Evolutionary conservation across 2,888 invertebrate species (phyloP).

Genomic region (Acanthacorydalis orientalis): DNA sequence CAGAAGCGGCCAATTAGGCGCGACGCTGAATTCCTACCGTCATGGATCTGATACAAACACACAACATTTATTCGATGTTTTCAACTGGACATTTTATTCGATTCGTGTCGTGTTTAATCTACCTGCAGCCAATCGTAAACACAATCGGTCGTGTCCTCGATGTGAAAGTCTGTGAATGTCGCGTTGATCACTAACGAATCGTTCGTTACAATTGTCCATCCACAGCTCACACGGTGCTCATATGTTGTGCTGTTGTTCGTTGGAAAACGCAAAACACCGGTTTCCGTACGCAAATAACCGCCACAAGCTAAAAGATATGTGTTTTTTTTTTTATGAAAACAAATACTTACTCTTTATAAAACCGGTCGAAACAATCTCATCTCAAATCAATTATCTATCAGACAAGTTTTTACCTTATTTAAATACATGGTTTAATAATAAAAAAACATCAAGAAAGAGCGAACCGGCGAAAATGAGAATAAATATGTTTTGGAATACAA

Average conservation of each 20-base stretch:
- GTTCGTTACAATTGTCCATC: slow-evolving; percentile 61
- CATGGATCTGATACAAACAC: slow-evolving; percentile 64
- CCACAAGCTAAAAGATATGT: slow-evolving; percentile 39
- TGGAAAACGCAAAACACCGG: slow-evolving; percentile 51
- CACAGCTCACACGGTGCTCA: slow-evolving; percentile 51
- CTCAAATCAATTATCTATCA: neutral
- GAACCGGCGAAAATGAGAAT: too few relatives aligned
- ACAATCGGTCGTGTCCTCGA: slow-evolving; percentile 52
- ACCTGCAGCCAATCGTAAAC: slow-evolving; percentile 52
- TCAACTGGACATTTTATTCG: too few relatives aligned
- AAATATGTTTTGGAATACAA: too few relatives aligned
- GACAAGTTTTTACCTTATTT: too few relatives aligned
- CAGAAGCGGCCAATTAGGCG: slow-evolving; percentile 67
- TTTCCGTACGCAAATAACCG: slow-evolving; percentile 26
- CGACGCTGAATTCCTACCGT: slow-evolving; percentile 58
- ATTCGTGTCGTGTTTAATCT: slow-evolving; percentile 7
- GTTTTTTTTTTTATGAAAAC: too few relatives aligned
- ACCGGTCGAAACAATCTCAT: too few relatives aligned
- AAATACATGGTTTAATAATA: too few relatives aligned
- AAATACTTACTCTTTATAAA: too few relatives aligned
- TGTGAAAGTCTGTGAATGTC: slow-evolving; percentile 58
- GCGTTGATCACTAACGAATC: slow-evolving; percentile 57
- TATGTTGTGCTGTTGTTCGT: slow-evolving; percentile 31
- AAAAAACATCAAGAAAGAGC: too few relatives aligned
- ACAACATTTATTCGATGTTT: too few relatives aligned